phyloP scores from a whole-genome alignment of 2,888 invertebrate species.

The Lithosia quadra region DNA sequence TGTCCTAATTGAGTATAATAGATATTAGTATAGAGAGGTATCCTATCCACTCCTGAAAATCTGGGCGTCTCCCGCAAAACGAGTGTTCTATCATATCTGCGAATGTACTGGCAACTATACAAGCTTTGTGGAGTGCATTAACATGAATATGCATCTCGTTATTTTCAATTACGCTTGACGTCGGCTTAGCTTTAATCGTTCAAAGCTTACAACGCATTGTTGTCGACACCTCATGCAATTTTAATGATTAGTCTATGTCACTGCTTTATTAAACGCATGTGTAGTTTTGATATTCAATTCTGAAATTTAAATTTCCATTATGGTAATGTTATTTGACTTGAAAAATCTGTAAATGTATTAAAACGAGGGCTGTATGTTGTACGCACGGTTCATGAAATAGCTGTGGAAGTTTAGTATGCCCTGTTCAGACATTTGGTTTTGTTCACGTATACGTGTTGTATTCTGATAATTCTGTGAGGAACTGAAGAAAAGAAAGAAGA shows the following conservation, averaged over 20 bases:
- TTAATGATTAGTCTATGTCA: constrained; percentile 67
- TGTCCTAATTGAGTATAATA: too few relatives aligned
- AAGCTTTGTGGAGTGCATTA: constrained; percentile 49
- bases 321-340: constrained; percentile 11
- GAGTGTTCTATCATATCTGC: background rate
- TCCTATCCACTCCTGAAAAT: background rate
- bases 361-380: background rate
- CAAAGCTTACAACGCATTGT: constrained; percentile 64
- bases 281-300: constrained; percentile 48
- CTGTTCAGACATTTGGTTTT: background rate
- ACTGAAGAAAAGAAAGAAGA: too few relatives aligned
- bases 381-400: background rate
- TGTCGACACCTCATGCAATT: constrained; percentile 64
- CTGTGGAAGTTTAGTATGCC: background rate
- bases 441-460: background rate
- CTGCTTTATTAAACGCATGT: constrained; percentile 55
- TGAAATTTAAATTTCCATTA: constrained; percentile 37
- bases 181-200: constrained; percentile 60
- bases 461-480: background rate
- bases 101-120: background rate
- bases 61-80: background rate
- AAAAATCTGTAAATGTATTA: constrained; percentile 12
- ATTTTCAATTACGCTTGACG: constrained; percentile 76
- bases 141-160: constrained; percentile 81
- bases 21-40: too few relatives aligned